phyloP scores from a whole-genome alignment of 2,888 invertebrate genomes.

The Hyalella azteca region DNA sequence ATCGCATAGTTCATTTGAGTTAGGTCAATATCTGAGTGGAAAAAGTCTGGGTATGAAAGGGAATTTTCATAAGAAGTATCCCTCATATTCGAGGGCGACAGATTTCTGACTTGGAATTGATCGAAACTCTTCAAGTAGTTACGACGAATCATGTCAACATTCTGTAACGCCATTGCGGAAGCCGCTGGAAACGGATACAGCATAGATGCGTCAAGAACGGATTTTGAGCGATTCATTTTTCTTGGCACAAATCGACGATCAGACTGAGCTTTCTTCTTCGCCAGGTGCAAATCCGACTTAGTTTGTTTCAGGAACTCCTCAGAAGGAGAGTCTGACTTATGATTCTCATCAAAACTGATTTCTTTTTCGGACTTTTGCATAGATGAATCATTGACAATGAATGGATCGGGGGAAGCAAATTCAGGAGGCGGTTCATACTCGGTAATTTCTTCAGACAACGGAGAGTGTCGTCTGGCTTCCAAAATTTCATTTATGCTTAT shows the following conservation, averaged over 20 bases:
- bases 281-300: not conserved
- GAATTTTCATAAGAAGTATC: not conserved
- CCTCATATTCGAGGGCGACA: not conserved
- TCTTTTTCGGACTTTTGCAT: not conserved
- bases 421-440: not conserved
- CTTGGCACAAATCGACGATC: not conserved
- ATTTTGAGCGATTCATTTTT: not conserved
- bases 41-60: not conserved
- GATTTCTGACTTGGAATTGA: not conserved
- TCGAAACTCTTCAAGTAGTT: not conserved
- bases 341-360: not conserved
- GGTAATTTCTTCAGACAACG: not conserved
- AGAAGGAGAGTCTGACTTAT: not conserved
- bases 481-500: not conserved
- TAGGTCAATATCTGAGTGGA: not conserved
- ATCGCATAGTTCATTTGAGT: conserved; percentile 17
- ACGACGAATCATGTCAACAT: not conserved
- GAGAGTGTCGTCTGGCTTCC: not conserved
- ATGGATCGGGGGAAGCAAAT: not conserved
- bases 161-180: not conserved
- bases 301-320: conserved; percentile 5
- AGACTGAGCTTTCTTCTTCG: conserved; percentile 6
- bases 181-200: not conserved
- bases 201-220: not conserved
- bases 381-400: not conserved